Evolutionary conservation across 2,113 vertebrate species (phyloP).

Genomic region (Callorhinus ursinus): DNA sequence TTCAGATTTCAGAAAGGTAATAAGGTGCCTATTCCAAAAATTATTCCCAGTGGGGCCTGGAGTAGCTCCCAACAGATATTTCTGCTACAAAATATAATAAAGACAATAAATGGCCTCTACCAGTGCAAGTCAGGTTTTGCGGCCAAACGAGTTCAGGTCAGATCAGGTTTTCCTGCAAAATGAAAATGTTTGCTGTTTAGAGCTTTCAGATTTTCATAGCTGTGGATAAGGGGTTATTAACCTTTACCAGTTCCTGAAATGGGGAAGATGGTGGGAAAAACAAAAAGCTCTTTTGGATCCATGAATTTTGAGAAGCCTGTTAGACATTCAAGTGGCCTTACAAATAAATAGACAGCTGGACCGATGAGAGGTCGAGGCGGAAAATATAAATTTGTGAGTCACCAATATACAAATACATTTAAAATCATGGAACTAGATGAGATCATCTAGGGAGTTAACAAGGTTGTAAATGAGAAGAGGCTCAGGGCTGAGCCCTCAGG

Average conservation of each 20-base stretch:
- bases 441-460: background rate
- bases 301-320: background rate
- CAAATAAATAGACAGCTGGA: background rate
- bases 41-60: background rate
- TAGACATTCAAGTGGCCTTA: background rate
- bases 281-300: background rate
- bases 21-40: background rate
- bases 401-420: background rate
- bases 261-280: background rate
- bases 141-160: background rate
- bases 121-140: background rate
- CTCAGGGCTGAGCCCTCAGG: background rate
- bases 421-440: background rate
- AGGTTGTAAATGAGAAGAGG: background rate
- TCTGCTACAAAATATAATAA: background rate
- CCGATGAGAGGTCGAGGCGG: background rate
- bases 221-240: background rate
- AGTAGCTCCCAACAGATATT: background rate
- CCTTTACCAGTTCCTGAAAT: background rate
- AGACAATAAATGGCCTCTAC: background rate
- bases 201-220: background rate
- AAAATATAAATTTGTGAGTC: background rate
- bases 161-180: background rate
- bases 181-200: background rate
- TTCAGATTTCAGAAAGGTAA: background rate